phyloP scores from a whole-genome alignment of 2,797 vertebrate genomes.

The Bradypus variegatus region DNA sequence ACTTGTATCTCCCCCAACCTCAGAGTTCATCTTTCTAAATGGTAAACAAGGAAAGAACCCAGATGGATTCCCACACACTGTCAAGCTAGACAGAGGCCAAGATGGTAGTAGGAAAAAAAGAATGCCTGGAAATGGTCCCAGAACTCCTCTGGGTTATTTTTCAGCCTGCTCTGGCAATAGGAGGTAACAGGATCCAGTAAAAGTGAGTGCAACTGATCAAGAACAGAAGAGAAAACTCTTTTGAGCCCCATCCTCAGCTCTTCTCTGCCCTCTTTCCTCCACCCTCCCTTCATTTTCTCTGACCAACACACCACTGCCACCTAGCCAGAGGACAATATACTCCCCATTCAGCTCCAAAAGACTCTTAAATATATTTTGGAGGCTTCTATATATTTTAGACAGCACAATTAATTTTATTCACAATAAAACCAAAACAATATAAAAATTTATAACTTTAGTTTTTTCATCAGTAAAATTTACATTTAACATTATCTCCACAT shows the following conservation, averaged over 20 bases:
- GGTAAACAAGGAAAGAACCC: neutral
- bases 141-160: neutral
- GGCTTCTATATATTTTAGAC: neutral
- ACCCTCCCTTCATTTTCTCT: neutral
- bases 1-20: neutral
- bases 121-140: neutral
- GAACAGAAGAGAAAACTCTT: neutral
- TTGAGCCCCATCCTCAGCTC: neutral
- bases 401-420: neutral
- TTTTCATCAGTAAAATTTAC: neutral
- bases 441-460: neutral
- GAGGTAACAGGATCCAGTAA: neutral
- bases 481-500: neutral
- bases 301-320: neutral
- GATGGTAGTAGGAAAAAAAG: neutral
- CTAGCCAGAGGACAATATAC: neutral
- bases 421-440: neutral
- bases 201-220: neutral
- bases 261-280: neutral
- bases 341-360: neutral
- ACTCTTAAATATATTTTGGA: neutral
- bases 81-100: neutral
- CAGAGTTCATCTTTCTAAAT: neutral
- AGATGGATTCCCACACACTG: neutral
- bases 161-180: neutral